Conservation (phyloP, 35 echinoderm and acorn worm species). For the Acanthaster planci region DNA sequence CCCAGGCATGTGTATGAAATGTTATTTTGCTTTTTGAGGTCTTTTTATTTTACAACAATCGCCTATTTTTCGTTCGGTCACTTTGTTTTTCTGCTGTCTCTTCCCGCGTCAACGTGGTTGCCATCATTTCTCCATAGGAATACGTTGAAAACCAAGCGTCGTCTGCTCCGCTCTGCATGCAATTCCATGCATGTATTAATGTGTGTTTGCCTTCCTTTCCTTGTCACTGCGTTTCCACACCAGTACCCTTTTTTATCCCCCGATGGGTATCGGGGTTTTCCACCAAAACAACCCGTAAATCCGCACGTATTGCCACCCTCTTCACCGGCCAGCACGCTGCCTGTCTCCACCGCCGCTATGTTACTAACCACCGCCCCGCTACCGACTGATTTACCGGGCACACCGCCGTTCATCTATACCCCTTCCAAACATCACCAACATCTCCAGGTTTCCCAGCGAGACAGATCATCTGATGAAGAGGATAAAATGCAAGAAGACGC, state of each 20-base stretch:
- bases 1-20: neutral
- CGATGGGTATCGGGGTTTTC: slow-evolving; percentile 20
- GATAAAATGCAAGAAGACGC: slow-evolving; percentile 45
- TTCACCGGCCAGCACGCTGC: neutral
- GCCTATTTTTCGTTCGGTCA: neutral
- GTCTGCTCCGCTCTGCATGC: too few relatives aligned
- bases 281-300: slow-evolving; percentile 4
- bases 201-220: slow-evolving; percentile 5
- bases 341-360: slow-evolving; percentile 11
- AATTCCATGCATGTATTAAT: too few relatives aligned
- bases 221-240: neutral
- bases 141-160: too few relatives aligned
- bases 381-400: neutral
- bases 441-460: slow-evolving; percentile 26
- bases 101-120: too few relatives aligned
- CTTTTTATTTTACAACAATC: neutral
- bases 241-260: slow-evolving; percentile 5
- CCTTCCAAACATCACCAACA: slow-evolving; percentile 56
- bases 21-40: neutral
- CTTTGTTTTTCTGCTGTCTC: neutral
- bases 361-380: slow-evolving; percentile 38
- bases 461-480: slow-evolving; percentile 34
- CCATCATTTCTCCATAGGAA: too few relatives aligned
- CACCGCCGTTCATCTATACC: slow-evolving; percentile 20
- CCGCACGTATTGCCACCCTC: slow-evolving; percentile 14